Evolutionary conservation across 2,113 vertebrate species (phyloP).

Genomic region (Sarotherodon lohbergeri): DNA sequence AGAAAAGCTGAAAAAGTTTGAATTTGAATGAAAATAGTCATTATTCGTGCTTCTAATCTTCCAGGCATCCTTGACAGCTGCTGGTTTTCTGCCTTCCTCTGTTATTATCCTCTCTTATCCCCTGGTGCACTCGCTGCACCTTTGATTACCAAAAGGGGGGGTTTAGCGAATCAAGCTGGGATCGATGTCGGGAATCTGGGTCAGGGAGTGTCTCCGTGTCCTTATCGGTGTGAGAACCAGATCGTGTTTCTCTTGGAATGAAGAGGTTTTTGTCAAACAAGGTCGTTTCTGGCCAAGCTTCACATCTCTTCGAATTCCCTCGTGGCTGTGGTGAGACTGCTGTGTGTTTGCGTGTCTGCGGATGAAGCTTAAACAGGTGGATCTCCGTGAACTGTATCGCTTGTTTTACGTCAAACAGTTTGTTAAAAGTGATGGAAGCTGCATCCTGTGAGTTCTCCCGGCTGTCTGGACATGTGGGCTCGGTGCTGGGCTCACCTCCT

Average conservation of each 20-base stretch:
- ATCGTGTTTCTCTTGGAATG: neutral
- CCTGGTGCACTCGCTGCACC: neutral
- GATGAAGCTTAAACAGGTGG: neutral
- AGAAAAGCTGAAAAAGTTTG: neutral
- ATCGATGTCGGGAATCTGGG: slow-evolving; percentile 9
- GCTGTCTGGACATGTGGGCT: neutral
- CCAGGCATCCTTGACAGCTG: neutral
- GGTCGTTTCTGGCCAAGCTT: neutral
- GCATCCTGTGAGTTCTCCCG: neutral
- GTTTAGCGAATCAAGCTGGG: neutral
- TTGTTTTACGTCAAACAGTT: neutral
- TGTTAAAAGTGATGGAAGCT: neutral
- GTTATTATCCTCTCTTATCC: neutral
- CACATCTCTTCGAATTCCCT: neutral
- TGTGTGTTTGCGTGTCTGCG: neutral
- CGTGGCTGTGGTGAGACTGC: neutral
- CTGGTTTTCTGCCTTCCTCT: neutral
- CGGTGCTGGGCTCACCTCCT: neutral
- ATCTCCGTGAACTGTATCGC: neutral
- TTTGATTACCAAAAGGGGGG: neutral
- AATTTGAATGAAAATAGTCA: neutral
- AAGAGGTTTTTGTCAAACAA: slow-evolving; percentile 18
- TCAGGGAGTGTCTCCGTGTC: neutral
- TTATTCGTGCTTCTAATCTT: neutral
- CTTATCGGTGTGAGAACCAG: slow-evolving; percentile 11